These are phyloP conservation scores for Scaptodrosophila lebanonensis DNA, from an alignment of 1,140 invertebrate genomes.

Conservation along the genomic window DNA sequence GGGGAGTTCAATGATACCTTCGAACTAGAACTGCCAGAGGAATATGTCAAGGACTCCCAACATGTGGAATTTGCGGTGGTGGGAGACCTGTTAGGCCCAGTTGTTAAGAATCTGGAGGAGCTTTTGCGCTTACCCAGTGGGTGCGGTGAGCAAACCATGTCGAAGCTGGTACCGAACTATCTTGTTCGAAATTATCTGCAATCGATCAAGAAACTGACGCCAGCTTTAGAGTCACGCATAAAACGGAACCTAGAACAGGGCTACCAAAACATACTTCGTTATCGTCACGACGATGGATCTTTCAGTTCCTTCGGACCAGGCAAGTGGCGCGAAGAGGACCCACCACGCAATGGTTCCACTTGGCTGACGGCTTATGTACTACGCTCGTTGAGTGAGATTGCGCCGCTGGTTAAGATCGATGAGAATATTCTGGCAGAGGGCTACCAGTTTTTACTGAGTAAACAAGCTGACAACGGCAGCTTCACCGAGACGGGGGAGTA, in stretches of 20 bases:
- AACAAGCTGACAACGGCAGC: constrained; percentile 89
- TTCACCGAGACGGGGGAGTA: constrained; percentile 88
- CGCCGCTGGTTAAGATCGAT: constrained; percentile 88
- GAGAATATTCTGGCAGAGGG: constrained; percentile 84
- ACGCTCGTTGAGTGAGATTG: constrained; percentile 90
- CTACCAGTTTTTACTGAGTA: constrained; percentile 86
- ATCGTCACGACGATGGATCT: constrained; percentile 91
- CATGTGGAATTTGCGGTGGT: constrained; percentile 85
- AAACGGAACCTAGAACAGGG: constrained; percentile 88
- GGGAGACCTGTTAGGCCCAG: constrained; percentile 86
- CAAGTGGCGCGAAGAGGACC: constrained; percentile 56
- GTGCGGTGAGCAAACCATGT: constrained; percentile 97
- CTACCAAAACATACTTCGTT: constrained; percentile 96
- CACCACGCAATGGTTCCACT: constrained; percentile 85
- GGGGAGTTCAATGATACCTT: constrained; percentile 80
- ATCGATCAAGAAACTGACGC: constrained; percentile 67
- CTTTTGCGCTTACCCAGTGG: constrained; percentile 91
- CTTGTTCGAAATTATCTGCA: constrained; percentile 87
- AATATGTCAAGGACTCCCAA: constrained; percentile 84
- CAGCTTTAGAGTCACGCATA: constrained; percentile 84
- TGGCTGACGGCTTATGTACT: constrained; percentile 97
- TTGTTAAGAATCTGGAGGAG: constrained; percentile 85
- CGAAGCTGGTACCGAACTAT: constrained; percentile 93
- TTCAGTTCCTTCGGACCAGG: constrained; percentile 92
- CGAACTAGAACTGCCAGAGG: constrained; percentile 83